Percentiles rank a stretch among this genome's conserved stretches.
Conservation (phyloP, 2,888 invertebrate genomes). For the Hypercompe scribonia region DNA sequence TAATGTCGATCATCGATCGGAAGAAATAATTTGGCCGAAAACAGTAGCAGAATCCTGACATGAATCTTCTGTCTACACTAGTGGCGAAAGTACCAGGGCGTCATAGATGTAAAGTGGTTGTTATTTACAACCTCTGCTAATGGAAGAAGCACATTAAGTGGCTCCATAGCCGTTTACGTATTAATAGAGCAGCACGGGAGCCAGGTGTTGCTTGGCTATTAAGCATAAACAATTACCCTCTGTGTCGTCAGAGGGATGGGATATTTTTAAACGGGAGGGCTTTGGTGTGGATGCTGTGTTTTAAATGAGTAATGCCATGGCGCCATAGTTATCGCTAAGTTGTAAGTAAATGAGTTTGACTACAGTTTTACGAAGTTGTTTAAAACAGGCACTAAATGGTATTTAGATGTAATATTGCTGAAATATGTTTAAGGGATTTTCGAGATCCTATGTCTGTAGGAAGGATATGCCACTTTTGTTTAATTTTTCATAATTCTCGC, state of each 20-base stretch:
- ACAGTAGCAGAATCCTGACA: conserved; percentile 35
- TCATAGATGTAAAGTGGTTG: conserved; percentile 72
- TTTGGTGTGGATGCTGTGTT: neutral
- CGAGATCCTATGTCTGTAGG: too few relatives aligned
- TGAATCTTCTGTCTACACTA: conserved; percentile 48
- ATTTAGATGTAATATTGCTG: neutral
- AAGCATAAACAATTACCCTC: conserved; percentile 52
- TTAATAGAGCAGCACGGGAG: conserved; percentile 76
- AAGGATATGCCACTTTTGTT: too few relatives aligned
- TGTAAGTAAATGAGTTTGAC: neutral
- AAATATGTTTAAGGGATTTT: too few relatives aligned
- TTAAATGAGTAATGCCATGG: neutral
- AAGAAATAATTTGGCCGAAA: conserved; percentile 29
- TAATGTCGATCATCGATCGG: conserved; percentile 23
- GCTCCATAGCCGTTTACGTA: conserved; percentile 79
- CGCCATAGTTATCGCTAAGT: neutral
- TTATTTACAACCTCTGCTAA: conserved; percentile 82
- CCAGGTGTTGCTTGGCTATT: conserved; percentile 78
- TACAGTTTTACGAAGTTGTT: neutral
- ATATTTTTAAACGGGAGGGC: conserved; percentile 61
- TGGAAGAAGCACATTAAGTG: conserved; percentile 83
- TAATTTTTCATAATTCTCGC: too few relatives aligned
- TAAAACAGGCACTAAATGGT: neutral
- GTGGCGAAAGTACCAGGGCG: conserved; percentile 68
- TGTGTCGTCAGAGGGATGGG: conserved; percentile 63